These are phyloP conservation scores for Leptosomus discolor DNA, from an alignment of 2,113 vertebrate species.

Conservation along the genomic window DNA sequence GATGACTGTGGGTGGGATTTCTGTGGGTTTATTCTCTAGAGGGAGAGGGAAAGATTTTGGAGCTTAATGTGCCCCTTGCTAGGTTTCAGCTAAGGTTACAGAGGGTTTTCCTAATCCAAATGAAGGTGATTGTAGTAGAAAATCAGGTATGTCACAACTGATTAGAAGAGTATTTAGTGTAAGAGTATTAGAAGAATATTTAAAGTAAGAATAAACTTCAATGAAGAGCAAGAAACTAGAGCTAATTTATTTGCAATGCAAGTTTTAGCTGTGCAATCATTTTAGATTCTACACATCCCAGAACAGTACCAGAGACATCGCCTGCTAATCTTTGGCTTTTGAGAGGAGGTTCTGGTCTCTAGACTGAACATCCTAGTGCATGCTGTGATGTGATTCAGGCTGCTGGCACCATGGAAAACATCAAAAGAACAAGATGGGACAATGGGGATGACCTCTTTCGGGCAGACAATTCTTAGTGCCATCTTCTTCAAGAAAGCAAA, in stretches of 20 bases:
- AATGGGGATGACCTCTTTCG: background rate
- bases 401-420: background rate
- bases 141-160: background rate
- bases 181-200: background rate
- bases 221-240: background rate
- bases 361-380: background rate
- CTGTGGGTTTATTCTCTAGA: background rate
- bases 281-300: background rate
- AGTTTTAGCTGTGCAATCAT: background rate
- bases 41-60: background rate
- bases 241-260: background rate
- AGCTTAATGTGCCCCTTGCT: background rate
- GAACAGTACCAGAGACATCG: background rate
- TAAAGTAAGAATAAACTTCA: background rate
- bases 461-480: background rate
- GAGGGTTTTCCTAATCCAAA: background rate
- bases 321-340: background rate
- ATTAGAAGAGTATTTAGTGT: background rate
- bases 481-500: background rate
- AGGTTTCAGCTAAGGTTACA: background rate
- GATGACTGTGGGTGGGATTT: background rate
- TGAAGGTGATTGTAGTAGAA: background rate
- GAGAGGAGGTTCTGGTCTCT: background rate
- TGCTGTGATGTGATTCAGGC: background rate
- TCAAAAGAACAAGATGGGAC: background rate